Evolutionary conservation across 2,888 invertebrate genomes (phyloP), one percentile per base, ranked within the genome.

Genomic region (Schrankia costaestrigalis): DNA sequence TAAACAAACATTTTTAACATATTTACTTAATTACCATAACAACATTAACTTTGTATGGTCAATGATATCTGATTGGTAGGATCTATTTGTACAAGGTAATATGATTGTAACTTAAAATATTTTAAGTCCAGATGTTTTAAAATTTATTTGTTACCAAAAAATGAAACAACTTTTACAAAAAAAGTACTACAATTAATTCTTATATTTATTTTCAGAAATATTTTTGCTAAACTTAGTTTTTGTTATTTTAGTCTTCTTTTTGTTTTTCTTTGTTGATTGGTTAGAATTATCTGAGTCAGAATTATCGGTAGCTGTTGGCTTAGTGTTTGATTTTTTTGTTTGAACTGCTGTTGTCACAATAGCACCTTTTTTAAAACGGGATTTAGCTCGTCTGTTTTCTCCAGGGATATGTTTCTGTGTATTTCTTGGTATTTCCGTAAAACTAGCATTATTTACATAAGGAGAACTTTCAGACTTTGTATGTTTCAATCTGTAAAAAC

Each of bases 341-440:
- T 89, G 89, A 15, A 87, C 65, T 1, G 91, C 90, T 7, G 91
- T 90, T 14, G 91, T 90, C 0, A 92, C 90, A 42, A 90, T 78
- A 11, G 90, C 90, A 38, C 90, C 79, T 50, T 91, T 91, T 56
- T 90, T 89, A 56, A 92, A 92, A 42, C 89, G 89, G 36, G 71
- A 71, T 47, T 83, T 85, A 4, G 74, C 66, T 46, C 74, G 71
- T 46, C 68, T 72, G 25, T 39, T 70, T 44, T 74, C 82, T 40
- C 38, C 41, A 27, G 57, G 58, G 18, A 48, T 70, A 1, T 50
- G 35, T 60, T 75, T 81, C 46, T 71, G 70, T 42, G 72, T 73
- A 39, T 76, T 84, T 34, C 71, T 64, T 19, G 87, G 87, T 54
- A 87, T 70, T 34, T 86, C 85, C 23, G 85, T 82, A 56, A 86